Percentiles rank a stretch among this genome's conserved stretches.
Conservation (phyloP, 1,140 invertebrate species). For the Bombus confusus region DNA sequence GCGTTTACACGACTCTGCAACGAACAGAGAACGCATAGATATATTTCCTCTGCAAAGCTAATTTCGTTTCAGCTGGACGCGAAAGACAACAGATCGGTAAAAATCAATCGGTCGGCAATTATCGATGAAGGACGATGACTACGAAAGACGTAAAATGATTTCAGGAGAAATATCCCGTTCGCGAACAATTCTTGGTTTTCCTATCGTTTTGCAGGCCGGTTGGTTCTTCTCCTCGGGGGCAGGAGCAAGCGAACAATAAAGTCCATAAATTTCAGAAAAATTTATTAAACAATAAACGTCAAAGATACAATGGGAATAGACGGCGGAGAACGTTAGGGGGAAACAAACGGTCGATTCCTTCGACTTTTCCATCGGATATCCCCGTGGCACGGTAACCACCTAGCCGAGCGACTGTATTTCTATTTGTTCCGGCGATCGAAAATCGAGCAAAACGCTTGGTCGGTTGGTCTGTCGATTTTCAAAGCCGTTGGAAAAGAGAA, state of each 20-base stretch:
- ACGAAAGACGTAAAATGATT: not conserved
- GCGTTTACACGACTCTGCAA: too few species aligned
- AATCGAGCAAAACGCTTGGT: slow-evolving; percentile 8
- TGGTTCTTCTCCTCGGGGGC: not conserved
- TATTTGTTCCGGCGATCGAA: slow-evolving; percentile 19
- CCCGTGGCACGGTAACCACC: not conserved
- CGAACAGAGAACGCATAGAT: too few species aligned
- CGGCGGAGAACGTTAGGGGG: not conserved
- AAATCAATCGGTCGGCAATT: not conserved
- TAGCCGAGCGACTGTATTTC: slow-evolving; percentile 8
- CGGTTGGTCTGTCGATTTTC: slow-evolving; percentile 22
- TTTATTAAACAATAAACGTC: slow-evolving; percentile 19
- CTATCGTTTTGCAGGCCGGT: not conserved
- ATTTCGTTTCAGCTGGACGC: not conserved
- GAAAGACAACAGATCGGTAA: not conserved
- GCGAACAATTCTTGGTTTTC: not conserved
- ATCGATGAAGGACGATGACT: not conserved
- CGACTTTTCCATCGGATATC: slow-evolving; percentile 10
- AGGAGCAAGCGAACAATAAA: not conserved
- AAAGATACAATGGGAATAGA: not conserved
- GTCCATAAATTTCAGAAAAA: slow-evolving; percentile 1
- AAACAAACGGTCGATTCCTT: slow-evolving; percentile 3
- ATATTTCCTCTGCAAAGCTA: not conserved
- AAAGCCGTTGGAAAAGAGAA: not conserved
- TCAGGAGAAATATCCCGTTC: not conserved